Evolutionary conservation across 2,797 vertebrate genomes (phyloP).

Genomic region (Bufotes viridis): DNA sequence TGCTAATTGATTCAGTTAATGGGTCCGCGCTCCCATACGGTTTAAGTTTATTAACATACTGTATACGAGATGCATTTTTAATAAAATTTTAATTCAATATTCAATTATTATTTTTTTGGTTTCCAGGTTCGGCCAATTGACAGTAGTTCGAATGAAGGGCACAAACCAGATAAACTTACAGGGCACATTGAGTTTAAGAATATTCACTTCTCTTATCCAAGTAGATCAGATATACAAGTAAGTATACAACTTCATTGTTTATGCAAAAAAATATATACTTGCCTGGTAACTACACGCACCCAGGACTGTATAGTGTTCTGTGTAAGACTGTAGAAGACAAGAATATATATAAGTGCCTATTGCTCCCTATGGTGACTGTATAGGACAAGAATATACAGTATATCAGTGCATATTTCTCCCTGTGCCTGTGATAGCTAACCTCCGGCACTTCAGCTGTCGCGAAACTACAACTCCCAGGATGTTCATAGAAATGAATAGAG

Average conservation of each 20-base stretch:
- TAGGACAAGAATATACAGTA: neutral
- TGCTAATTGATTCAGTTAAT: too few relatives aligned
- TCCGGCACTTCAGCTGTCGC: too few relatives aligned
- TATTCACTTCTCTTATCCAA: constrained; percentile 81
- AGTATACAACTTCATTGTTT: constrained; percentile 18
- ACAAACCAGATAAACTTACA: constrained; percentile 75
- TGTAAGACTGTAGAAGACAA: too few relatives aligned
- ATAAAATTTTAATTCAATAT: neutral
- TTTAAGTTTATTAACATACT: too few relatives aligned
- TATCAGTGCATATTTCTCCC: neutral
- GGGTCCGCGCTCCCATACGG: too few relatives aligned
- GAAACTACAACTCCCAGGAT: too few relatives aligned
- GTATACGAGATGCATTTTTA: neutral
- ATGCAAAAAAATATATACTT: neutral
- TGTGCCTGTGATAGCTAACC: too few relatives aligned
- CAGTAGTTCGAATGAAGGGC: constrained; percentile 79
- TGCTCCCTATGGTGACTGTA: neutral
- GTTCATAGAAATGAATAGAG: too few relatives aligned
- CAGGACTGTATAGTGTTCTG: too few relatives aligned
- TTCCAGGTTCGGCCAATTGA: constrained; percentile 78
- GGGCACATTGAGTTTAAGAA: constrained; percentile 82
- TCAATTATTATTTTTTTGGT: constrained; percentile 18
- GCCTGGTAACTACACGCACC: neutral
- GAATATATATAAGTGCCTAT: too few relatives aligned
- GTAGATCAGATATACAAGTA: constrained; percentile 78